Percentiles rank a stretch among this genome's conserved stretches.
These are phyloP conservation scores for Pasiphila rectangulata DNA, from an alignment of 2,888 invertebrate genomes.

Conservation along the genomic window DNA sequence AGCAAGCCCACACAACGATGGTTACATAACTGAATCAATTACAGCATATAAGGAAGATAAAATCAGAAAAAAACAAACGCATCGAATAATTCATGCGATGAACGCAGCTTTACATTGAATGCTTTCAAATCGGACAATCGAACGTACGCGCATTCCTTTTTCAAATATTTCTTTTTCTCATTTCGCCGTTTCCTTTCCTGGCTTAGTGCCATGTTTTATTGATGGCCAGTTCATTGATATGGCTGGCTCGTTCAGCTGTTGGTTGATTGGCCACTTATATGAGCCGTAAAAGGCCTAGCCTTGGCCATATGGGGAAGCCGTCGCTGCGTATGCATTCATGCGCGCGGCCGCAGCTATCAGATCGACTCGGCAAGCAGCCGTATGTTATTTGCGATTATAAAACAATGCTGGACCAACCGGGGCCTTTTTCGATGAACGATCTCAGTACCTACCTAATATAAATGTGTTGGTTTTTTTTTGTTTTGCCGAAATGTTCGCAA, in stretches of 20 bases:
- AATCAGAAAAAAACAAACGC: slow-evolving; percentile 37
- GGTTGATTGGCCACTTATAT: slow-evolving; percentile 80
- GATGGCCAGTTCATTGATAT: slow-evolving; percentile 80
- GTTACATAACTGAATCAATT: slow-evolving; percentile 67
- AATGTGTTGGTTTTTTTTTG: background rate
- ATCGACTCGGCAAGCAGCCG: slow-evolving; percentile 51
- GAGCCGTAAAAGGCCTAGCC: slow-evolving; percentile 77
- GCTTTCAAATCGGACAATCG: slow-evolving; percentile 73
- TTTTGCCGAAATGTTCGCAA: background rate
- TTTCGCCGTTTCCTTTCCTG: slow-evolving; percentile 78
- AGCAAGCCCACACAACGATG: slow-evolving; percentile 51
- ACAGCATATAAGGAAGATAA: slow-evolving; percentile 51
- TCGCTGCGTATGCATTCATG: slow-evolving; percentile 75
- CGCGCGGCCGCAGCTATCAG: slow-evolving; percentile 65
- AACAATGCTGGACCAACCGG: slow-evolving; percentile 18
- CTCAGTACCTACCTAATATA: background rate
- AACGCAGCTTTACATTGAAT: slow-evolving; percentile 72
- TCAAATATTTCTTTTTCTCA: slow-evolving; percentile 78
- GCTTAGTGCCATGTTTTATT: slow-evolving; percentile 79
- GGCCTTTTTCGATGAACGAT: slow-evolving; percentile 8
- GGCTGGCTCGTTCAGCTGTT: slow-evolving; percentile 76
- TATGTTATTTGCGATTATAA: slow-evolving; percentile 52
- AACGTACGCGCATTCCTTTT: slow-evolving; percentile 65
- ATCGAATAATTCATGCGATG: slow-evolving; percentile 65
- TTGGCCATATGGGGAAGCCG: slow-evolving; percentile 79